Evolutionary conservation across 2,888 invertebrate species (phyloP).

Genomic region (Drosophila kambysellisi): DNA sequence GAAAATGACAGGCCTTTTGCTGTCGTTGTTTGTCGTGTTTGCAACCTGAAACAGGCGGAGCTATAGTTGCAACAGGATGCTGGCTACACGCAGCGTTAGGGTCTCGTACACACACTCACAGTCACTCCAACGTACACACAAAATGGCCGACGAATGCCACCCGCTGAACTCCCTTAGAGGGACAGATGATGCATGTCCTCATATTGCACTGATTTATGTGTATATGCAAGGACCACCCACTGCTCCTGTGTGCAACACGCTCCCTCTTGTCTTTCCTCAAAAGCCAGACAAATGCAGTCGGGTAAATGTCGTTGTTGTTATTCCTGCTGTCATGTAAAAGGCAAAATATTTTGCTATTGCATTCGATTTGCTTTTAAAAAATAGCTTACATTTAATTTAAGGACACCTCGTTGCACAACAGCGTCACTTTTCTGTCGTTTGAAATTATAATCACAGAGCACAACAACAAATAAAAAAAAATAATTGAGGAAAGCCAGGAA

Average conservation of each 20-base stretch:
- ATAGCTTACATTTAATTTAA: constrained; percentile 37
- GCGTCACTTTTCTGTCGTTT: not conserved
- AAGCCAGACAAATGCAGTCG: constrained; percentile 40
- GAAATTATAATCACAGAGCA: constrained; percentile 3
- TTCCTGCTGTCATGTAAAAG: constrained; percentile 18
- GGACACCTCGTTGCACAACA: constrained; percentile 3
- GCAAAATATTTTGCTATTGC: constrained; percentile 23
- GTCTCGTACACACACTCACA: not conserved
- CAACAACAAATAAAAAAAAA: not conserved
- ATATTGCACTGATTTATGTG: constrained; percentile 69
- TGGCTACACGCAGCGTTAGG: constrained; percentile 28
- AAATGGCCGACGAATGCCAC: constrained; percentile 46
- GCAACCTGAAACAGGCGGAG: constrained; percentile 35
- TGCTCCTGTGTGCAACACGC: constrained; percentile 5
- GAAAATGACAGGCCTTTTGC: constrained; percentile 29
- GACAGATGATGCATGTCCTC: constrained; percentile 68
- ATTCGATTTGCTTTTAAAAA: constrained; percentile 38
- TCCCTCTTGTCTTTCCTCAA: constrained; percentile 15
- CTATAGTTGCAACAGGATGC: constrained; percentile 16
- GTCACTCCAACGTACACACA: constrained; percentile 21
- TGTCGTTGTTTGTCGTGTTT: constrained; percentile 8
- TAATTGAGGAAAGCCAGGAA: not conserved
- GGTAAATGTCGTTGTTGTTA: constrained; percentile 12
- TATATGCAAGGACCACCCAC: constrained; percentile 30
- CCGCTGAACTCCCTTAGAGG: constrained; percentile 43